Conservation (phyloP, 2,888 invertebrate species). For the Drosophila mulleri region DNA sequence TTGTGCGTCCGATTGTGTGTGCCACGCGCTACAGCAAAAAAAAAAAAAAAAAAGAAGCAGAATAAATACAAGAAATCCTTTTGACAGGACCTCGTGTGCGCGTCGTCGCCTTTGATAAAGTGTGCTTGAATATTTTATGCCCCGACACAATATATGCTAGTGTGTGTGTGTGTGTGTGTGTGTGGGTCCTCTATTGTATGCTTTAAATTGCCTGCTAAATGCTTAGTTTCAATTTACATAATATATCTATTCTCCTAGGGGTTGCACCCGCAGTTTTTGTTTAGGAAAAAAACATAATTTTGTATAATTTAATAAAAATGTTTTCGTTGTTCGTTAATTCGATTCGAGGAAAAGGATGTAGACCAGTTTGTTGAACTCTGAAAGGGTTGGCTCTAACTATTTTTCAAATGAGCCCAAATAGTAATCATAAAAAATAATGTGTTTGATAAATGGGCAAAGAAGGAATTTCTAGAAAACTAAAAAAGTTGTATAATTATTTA, state of each 20-base stretch:
- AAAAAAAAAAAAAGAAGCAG: conserved; percentile 18
- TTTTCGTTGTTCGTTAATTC: neutral
- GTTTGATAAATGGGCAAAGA: neutral
- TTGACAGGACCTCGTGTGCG: conserved; percentile 47
- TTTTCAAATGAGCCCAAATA: neutral
- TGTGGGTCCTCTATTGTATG: conserved; percentile 46
- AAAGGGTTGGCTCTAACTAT: conserved; percentile 4
- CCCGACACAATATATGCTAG: conserved; percentile 38
- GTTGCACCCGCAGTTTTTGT: conserved; percentile 57
- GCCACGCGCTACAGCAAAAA: conserved; percentile 52
- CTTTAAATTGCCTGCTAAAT: conserved; percentile 57
- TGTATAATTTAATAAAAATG: conserved; percentile 49
- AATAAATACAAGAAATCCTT: conserved; percentile 26
- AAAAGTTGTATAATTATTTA: too few relatives aligned
- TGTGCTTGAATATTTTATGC: conserved; percentile 63
- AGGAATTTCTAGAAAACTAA: neutral
- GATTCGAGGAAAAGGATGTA: conserved; percentile 1
- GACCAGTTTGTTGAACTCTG: conserved; percentile 12
- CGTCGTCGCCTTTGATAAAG: conserved; percentile 75
- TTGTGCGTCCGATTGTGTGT: conserved; percentile 43
- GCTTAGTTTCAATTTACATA: conserved; percentile 73
- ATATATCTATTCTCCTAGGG: conserved; percentile 48
- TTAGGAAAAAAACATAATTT: conserved; percentile 13
- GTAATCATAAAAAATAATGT: neutral
- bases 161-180: conserved; percentile 18